Evolutionary conservation across 1,140 invertebrate species (phyloP).

Genomic region (Drosophila mauritiana): DNA sequence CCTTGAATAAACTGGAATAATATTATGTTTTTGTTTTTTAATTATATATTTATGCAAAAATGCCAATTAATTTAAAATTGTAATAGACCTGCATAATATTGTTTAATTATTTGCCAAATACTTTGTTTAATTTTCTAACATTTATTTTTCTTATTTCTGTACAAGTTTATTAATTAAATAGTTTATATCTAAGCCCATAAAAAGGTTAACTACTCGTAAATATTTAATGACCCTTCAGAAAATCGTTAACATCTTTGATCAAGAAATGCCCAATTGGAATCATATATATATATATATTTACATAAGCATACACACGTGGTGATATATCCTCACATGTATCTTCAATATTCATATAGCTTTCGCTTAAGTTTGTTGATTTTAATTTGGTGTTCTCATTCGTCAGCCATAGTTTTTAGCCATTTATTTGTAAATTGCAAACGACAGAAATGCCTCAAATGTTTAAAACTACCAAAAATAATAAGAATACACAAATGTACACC

Average conservation of each 20-base stretch:
- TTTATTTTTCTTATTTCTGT: neutral
- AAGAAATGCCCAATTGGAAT: conserved; percentile 17
- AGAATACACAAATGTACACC: conserved; percentile 52
- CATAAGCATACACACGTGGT: conserved; percentile 37
- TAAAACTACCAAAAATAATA: conserved; percentile 73
- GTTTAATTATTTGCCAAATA: conserved; percentile 26
- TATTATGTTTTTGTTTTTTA: conserved; percentile 8
- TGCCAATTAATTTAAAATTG: conserved; percentile 5
- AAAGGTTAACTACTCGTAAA: neutral
- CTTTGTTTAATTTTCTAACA: neutral
- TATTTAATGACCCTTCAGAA: neutral
- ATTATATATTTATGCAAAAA: neutral
- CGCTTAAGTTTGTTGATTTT: conserved; percentile 58
- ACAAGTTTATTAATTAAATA: neutral
- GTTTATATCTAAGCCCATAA: no score
- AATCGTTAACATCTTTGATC: neutral
- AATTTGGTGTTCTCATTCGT: conserved; percentile 43
- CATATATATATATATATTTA: conserved; percentile 36
- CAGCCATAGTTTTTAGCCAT: conserved; percentile 72
- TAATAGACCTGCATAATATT: conserved; percentile 9
- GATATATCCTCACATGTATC: conserved; percentile 17
- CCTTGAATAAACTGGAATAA: conserved; percentile 2
- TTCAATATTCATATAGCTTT: conserved; percentile 55
- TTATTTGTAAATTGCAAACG: conserved; percentile 49
- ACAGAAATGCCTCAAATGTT: conserved; percentile 78